Evolutionary conservation across 2,888 invertebrate genomes (phyloP), one percentile per base, ranked within the genome.

Genomic region (Lasioglossum oenotherae): DNA sequence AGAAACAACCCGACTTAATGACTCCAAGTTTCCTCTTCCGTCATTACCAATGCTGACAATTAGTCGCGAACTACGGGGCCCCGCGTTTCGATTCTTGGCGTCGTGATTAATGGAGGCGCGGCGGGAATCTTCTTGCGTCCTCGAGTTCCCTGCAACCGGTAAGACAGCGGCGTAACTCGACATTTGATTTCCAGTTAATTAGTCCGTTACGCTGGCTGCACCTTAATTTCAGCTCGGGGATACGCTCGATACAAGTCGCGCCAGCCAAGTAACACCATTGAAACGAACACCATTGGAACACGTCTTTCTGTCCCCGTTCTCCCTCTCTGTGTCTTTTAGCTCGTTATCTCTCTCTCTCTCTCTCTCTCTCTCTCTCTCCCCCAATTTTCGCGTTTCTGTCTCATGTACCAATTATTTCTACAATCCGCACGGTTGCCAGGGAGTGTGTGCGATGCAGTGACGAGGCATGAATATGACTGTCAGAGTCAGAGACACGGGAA

Each of bases 101-200:
- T 10, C 16, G 69, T 72, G 77, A 84, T 82, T 90, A 90, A 86
- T 86, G 82, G 83, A 72, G 84, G 64, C 74, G 46, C 69, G 49
- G 19, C 31, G 80, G 64, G 76, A 53, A 80, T 88, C 83, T 80
- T 77, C 86, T 90, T 81, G 74, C 73, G 35, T 14, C 35, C 53
- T 46, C 23, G 49, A 64, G 73, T 41, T 44, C 67, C 35, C 69
- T 8, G 64, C 53, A 60, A 27, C 31, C 44, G 23, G 31, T n/a
- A 57, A 86, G 78, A 76, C 76, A 73, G 57, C 77, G 38, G 12
- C 69, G 69, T 69, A 64, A 71, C 73, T 41, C 71, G 90, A 84
- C 81, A 81, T 88, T 89, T 89, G 88, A 89, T 89, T 90, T 84
- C 78, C 82, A 64, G 82, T 90, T 89, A 89, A 89, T 89, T 89